Base-by-base conservation (phyloP, 2,888 invertebrate genomes). In the Oscheius sp. region DNA sequence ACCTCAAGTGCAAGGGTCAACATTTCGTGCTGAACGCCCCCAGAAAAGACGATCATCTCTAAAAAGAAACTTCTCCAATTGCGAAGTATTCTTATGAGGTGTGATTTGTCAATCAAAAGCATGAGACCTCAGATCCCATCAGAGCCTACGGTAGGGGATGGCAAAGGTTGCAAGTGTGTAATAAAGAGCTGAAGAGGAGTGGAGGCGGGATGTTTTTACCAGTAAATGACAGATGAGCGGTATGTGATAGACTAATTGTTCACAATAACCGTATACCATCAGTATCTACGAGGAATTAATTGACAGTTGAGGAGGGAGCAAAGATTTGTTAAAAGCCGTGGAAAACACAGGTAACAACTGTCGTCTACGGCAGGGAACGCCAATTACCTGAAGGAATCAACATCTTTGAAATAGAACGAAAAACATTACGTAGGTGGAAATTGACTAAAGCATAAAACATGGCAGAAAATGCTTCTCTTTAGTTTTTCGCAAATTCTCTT, bases 171-270 rank as follows among this genome's bases (percentile, higher is more conserved):
- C 52, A 49, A 66, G 18, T 23, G 69, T 69, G 69, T 69, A 69
- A 69, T 69, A 69, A 55, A 41, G 69, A 53, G 55, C 52, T 21
- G 25, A 45, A 43, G n/a, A n/a, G n/a, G 35, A 35, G 69, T 56
- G 69, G 69, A 69, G 69, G 69, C 69, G 69, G 55, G 21, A 43
- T 43, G 46, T 69, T 69, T 69, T 69, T 69, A 69, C 69, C 69
- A 56, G 69, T 55, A 69, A 69, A 69, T 69, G 55, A 69, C 69
- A 69, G 43, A 69, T 69, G 69, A 55, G 49, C 35, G n/a, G n/a
- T 27, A n/a, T 66, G 49, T 23, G 66, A 52, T 18, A 21, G 66
- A 35, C 49, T 18, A 35, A 35, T 35, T 35, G 35, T 35, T 35
- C 5, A 35, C 3, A 3, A 35, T 35, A 6, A 35, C 35, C 9